Evolutionary conservation across 2,113 vertebrate genomes (phyloP).

Genomic region (Myrmecobius fasciatus): DNA sequence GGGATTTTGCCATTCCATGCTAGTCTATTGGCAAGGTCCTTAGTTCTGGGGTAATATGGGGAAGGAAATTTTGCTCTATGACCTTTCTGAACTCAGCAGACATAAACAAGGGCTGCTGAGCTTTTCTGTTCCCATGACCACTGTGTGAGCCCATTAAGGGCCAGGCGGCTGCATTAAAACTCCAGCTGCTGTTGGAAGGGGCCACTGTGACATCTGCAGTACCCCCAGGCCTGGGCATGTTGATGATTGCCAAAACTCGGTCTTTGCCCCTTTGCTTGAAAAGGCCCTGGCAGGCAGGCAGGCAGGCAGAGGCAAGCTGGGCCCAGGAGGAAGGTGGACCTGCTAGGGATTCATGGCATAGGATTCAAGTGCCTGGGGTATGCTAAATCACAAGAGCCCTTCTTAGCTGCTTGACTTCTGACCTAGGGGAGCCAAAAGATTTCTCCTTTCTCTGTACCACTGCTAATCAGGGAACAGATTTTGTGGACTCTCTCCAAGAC

Average conservation of each 20-base stretch:
- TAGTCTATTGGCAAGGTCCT: not conserved
- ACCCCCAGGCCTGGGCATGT: not conserved
- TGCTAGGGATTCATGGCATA: not conserved
- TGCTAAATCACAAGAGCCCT: not conserved
- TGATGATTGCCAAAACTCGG: conserved; percentile 38
- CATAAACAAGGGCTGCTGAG: not conserved
- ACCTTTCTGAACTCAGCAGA: conserved; percentile 37
- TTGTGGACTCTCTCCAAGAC: not conserved
- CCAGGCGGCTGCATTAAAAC: conserved; percentile 22
- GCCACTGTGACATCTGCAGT: conserved; percentile 22
- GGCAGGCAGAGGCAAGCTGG: not conserved
- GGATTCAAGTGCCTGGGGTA: not conserved
- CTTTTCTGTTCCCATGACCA: not conserved
- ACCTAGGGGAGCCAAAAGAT: not conserved
- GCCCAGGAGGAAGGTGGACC: not conserved
- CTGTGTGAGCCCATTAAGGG: not conserved
- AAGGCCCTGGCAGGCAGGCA: conserved; percentile 5
- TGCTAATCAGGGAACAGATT: not conserved
- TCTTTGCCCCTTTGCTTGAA: not conserved
- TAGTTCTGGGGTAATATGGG: not conserved
- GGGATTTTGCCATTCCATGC: not conserved
- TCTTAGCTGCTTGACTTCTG: not conserved
- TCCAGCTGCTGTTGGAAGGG: conserved; percentile 66
- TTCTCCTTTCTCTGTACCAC: not conserved
- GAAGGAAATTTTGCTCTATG: not conserved